Percentiles rank a stretch among this genome's conserved stretches.
phyloP scores from a whole-genome alignment of 2,888 invertebrate species.

The Heliconius cydno region DNA sequence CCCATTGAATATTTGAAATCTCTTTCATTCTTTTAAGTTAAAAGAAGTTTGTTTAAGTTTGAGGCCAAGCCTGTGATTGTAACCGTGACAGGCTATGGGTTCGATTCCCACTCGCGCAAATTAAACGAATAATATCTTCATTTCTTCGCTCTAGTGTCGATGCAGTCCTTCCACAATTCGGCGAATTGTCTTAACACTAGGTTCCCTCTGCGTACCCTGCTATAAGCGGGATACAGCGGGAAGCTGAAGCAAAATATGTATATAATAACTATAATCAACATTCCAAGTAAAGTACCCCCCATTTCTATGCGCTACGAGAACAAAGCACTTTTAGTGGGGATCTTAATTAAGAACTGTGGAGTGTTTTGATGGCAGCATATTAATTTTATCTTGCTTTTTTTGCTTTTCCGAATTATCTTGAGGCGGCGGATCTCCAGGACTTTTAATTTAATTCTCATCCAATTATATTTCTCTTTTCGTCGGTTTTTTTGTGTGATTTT shows the following conservation, averaged over 20 bases:
- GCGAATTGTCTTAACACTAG: too few species aligned
- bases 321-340: constrained; percentile 66
- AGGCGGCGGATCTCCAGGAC: constrained; percentile 59
- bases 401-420: constrained; percentile 70
- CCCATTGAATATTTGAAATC: too few species aligned
- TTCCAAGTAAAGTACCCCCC: background rate
- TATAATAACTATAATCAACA: background rate
- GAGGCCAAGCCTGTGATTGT: too few species aligned
- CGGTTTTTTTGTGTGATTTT: constrained; percentile 34
- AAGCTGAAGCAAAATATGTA: background rate
- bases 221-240: background rate
- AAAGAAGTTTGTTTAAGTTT: too few species aligned
- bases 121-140: too few species aligned
- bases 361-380: constrained; percentile 75
- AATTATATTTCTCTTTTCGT: constrained; percentile 62
- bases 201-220: background rate
- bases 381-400: constrained; percentile 75
- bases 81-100: too few species aligned
- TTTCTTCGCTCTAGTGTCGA: too few species aligned
- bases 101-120: background rate
- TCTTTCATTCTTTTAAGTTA: too few species aligned
- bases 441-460: constrained; percentile 67
- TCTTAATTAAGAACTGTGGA: constrained; percentile 73
- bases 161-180: too few species aligned
- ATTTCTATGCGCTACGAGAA: constrained; percentile 49